Evolutionary conservation across 1,140 invertebrate genomes (phyloP), one percentile per base, ranked within the genome.

Genomic region (Hypothenemus hampei): DNA sequence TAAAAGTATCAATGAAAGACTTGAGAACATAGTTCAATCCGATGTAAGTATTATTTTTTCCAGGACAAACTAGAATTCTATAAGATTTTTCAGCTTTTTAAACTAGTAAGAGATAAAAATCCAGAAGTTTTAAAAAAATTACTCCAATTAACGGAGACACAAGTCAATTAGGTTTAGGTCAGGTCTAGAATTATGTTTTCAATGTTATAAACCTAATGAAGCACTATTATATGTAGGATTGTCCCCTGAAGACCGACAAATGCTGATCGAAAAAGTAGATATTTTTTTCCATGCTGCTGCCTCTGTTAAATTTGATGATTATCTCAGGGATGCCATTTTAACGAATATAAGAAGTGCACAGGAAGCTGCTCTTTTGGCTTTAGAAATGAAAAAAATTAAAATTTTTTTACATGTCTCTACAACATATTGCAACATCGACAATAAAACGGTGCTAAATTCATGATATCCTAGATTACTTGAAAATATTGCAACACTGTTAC

Each of bases 271-370:
- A 3, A 79, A 83, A 64, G 85, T 96, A 0, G 83, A 84, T 1
- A 75, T 98, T 11, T 82, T 98, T 7, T 95, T 94, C 70, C 93
- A 98, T 66, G 86, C 86, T 1, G 95, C 95, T 1, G 95, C 95
- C 0, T 95, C 89, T 56, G 85, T 98, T 0, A 82, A 85, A 65
- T 93, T 93, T 70, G 83, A 91, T 64, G 89, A 91, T 65, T 73
- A 76, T 15, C 69, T 93, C 1, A 82, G 78, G 70, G 56, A 74
- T 3, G 75, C 80, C 0, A 67, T 81, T 16, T 71, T 77, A 1
- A 67, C 73, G 31, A 83, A 83, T 54, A 66, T 75, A 0, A 65
- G 75, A 43, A 77, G 78, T 0, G 79, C 80, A 0, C 70, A 77
- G 29, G 74, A 77, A 36, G 29, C 81, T 6, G 72, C 79, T 18